These are phyloP conservation scores for Parasteatoda tepidariorum DNA, from an alignment of 1,140 invertebrate species.

Conservation along the genomic window DNA sequence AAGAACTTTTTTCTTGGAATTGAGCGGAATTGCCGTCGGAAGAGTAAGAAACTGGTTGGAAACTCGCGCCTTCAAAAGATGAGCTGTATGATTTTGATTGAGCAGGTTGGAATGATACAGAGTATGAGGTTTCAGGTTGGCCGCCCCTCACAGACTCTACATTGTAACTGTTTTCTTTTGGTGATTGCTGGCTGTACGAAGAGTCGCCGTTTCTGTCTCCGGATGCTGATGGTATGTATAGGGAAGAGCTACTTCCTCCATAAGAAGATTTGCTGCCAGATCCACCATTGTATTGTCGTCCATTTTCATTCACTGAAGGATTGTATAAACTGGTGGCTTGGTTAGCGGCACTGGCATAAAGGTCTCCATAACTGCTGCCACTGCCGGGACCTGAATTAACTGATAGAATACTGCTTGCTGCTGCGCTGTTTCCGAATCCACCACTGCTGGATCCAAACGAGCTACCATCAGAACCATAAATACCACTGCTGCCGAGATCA, in stretches of 20 bases:
- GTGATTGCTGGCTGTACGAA: background rate
- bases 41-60: conserved; percentile 45
- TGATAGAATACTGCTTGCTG: background rate
- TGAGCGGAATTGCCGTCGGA: background rate
- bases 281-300: background rate
- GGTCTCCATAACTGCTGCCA: conserved; percentile 18
- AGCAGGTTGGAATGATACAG: conserved; percentile 41
- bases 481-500: conserved; percentile 13
- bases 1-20: conserved; percentile 44
- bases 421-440: conserved; percentile 17
- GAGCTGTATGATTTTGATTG: conserved; percentile 28
- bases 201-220: conserved; percentile 37
- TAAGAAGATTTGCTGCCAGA: background rate
- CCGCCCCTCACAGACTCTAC: conserved; percentile 20
- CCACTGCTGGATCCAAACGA: background rate
- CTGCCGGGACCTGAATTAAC: background rate
- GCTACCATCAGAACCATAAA: conserved; percentile 13
- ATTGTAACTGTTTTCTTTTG: conserved; percentile 30
- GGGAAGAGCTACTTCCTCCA: conserved; percentile 21
- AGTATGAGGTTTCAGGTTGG: conserved; percentile 29
- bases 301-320: background rate
- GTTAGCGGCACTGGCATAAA: conserved; percentile 45
- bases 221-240: conserved; percentile 25
- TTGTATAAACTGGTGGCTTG: conserved; percentile 28
- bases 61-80: conserved; percentile 15